These are phyloP conservation scores for Pseudois nayaur DNA, from an alignment of 2,113 vertebrate genomes.

Conservation along the genomic window DNA sequence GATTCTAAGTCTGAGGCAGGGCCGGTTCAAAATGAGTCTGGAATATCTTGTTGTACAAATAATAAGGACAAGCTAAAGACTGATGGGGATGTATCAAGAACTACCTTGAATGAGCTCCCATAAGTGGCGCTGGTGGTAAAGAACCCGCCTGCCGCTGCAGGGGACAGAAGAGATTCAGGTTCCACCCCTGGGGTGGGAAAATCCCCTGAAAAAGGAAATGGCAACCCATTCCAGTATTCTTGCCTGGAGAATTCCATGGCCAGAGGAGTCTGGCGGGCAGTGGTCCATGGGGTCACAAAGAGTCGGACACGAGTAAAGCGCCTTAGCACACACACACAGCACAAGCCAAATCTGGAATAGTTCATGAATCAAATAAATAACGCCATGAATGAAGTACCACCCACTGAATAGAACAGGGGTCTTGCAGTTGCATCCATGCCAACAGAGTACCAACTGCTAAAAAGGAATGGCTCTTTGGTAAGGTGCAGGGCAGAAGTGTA, in stretches of 20 bases:
- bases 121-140: background rate
- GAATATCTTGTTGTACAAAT: background rate
- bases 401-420: background rate
- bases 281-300: background rate
- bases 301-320: fast-evolving
- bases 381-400: background rate
- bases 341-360: background rate
- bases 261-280: fast-evolving
- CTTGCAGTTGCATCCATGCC: background rate
- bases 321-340: background rate
- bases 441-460: background rate
- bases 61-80: background rate
- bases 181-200: background rate
- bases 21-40: background rate
- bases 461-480: background rate
- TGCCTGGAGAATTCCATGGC: background rate
- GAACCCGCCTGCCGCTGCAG: fast-evolving
- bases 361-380: background rate
- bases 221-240: background rate
- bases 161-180: background rate
- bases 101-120: background rate
- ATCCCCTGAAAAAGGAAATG: background rate
- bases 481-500: no score
- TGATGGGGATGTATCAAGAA: background rate
- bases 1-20: background rate